These are phyloP conservation scores for Hyposoter dolosus DNA, from an alignment of 2,888 invertebrate genomes.

Conservation along the genomic window DNA sequence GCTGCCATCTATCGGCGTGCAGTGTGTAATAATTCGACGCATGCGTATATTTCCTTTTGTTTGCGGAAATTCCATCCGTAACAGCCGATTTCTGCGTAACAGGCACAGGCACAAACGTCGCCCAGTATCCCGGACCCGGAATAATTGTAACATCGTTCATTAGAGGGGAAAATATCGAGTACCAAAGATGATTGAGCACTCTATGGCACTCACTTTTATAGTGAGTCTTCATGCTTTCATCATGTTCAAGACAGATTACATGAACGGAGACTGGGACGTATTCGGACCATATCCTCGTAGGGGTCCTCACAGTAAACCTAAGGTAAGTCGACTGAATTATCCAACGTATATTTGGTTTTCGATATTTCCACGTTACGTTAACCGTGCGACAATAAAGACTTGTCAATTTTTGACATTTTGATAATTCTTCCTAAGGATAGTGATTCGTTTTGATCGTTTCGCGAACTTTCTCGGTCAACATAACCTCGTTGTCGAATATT, in stretches of 20 bases:
- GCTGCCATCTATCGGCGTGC: background rate
- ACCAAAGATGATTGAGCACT: constrained; percentile 57
- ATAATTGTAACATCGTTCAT: background rate
- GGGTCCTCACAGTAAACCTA: constrained; percentile 68
- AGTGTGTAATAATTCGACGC: background rate
- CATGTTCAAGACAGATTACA: constrained; percentile 55
- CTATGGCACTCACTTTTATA: background rate
- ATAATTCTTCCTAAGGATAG: background rate
- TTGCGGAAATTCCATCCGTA: background rate
- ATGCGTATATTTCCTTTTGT: background rate
- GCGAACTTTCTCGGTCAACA: background rate
- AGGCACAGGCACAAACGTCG: background rate
- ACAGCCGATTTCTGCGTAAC: constrained; percentile 5
- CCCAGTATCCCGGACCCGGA: background rate
- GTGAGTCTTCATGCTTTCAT: background rate
- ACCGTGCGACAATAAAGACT: background rate
- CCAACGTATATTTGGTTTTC: background rate
- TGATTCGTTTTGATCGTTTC: background rate
- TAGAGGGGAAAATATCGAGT: background rate
- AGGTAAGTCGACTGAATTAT: constrained; percentile 39
- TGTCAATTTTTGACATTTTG: background rate
- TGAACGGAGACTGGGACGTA: constrained; percentile 41
- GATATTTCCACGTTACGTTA: background rate
- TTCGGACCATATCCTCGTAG: constrained; percentile 51
- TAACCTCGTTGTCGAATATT: background rate